These are phyloP conservation scores for Poeciliopsis presidionis DNA, from an alignment of 2,797 vertebrate species.

Conservation along the genomic window DNA sequence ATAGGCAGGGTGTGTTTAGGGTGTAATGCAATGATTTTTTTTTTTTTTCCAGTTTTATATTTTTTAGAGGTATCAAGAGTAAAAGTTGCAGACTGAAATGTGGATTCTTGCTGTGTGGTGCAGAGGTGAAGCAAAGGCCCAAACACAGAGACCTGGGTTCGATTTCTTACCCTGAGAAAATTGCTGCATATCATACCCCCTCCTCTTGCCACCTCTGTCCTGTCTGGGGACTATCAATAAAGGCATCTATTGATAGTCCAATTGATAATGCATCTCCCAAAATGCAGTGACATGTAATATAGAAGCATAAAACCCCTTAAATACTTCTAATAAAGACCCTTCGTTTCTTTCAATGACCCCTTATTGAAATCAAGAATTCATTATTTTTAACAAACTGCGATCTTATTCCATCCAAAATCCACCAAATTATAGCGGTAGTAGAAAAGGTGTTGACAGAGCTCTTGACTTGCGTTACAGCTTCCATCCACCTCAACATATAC, in stretches of 20 bases:
- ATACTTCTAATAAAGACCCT: background rate
- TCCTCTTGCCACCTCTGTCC: no score
- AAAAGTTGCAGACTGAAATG: background rate
- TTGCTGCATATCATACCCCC: no score
- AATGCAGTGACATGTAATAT: background rate
- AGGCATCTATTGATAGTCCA: no score
- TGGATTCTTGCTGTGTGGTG: background rate
- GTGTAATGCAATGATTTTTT: background rate
- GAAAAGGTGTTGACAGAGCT: slow-evolving; percentile 34
- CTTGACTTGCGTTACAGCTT: slow-evolving; percentile 43
- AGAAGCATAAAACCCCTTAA: background rate
- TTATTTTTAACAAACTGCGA: slow-evolving; percentile 2
- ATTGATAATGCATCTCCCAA: background rate
- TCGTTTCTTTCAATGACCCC: background rate
- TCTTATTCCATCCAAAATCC: slow-evolving; percentile 1
- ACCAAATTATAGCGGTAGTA: slow-evolving; percentile 24
- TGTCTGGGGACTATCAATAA: no score
- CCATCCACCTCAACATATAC: slow-evolving; percentile 48
- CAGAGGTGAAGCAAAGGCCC: no score
- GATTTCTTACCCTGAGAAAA: no score
- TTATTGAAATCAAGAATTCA: background rate
- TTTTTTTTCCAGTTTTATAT: background rate
- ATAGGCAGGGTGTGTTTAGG: no score
- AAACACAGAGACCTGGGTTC: no score
- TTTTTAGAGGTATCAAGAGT: slow-evolving; percentile 1